These are phyloP conservation scores for Stegophylla sp. DNA, from an alignment of 2,888 invertebrate genomes.

Conservation along the genomic window DNA sequence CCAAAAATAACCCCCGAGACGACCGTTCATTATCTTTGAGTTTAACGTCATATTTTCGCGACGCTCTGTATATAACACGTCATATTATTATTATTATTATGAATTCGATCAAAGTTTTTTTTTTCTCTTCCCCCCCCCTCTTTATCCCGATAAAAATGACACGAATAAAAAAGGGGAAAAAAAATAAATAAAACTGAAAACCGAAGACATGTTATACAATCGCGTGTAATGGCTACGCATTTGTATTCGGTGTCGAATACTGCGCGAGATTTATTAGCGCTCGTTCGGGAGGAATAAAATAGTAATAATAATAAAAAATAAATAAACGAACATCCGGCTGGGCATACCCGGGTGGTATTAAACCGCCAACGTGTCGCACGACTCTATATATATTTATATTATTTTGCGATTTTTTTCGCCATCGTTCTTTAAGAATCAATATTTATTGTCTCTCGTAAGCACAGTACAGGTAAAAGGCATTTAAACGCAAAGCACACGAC, in stretches of 20 bases:
- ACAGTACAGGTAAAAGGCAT: too few relatives aligned
- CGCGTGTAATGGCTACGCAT: constrained; percentile 18
- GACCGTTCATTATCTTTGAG: not conserved
- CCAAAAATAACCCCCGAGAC: not conserved
- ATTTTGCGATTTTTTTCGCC: too few relatives aligned
- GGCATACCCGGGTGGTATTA: not conserved
- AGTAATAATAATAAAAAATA: not conserved
- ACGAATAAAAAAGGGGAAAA: not conserved
- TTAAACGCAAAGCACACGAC: too few relatives aligned
- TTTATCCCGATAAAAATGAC: not conserved
- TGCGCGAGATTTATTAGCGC: constrained; percentile 11
- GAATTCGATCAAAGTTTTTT: too few relatives aligned
- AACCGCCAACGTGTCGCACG: not conserved
- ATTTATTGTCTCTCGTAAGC: too few relatives aligned
- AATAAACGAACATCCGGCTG: not conserved
- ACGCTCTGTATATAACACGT: too few relatives aligned
- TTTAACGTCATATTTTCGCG: too few relatives aligned
- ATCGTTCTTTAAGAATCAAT: too few relatives aligned
- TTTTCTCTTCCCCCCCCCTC: too few relatives aligned
- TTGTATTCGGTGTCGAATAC: constrained; percentile 33
- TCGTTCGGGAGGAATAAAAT: constrained; percentile 1
- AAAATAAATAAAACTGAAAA: not conserved
- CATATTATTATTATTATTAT: too few relatives aligned
- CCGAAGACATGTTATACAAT: not conserved
- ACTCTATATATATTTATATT: too few relatives aligned